Base-by-base conservation (phyloP, 1,140 invertebrate genomes). In the Eumeta japonica region DNA sequence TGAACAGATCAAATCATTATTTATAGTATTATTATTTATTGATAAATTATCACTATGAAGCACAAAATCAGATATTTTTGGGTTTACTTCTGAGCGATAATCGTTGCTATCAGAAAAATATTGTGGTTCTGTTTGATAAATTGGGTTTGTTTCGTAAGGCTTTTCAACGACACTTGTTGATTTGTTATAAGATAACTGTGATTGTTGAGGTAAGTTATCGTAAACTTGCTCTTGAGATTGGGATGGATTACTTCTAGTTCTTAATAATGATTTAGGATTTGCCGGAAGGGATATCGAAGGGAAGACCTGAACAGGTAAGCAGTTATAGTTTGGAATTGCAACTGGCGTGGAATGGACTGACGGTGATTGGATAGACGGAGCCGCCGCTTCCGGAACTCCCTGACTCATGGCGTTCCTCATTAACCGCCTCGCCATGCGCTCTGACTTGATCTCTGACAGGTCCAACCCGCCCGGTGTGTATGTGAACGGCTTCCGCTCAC, bases 391-490 rank as follows among this genome's bases (percentile, higher is more conserved):
- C 44, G 68, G 49, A 44, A 75, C 71, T 35, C 75, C 76, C 62
- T 79, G 59, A 50, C 70, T 79, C 62, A 85, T 83, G 15, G 85
- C 84, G 54, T 86, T 86, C 44, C 81, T 77, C 66, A 81, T 81
- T 34, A 92, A 82, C 16, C 91, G 75, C 54, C 89, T 81, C 13
- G 89, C 88, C 89, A 96, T 94, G 42, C 90, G 80, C 28, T 92
- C 90, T 37, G 89, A 93, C 46, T 87, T 82, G 27, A 95, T 93
- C 71, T 95, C 88, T 0, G 89, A 91, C 5, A 96, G 79, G 66
- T 96, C 90, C 33, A 96, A 79, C 39, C 92, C 92, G 10, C 89
- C 89, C 1, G 92, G 92, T 4, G 92, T 94, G 64, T 96, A 96
- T 2, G 92, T 94, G 67, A 95, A 96, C 4, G 92, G 92, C 62